Evolutionary conservation across 2,113 vertebrate species (phyloP).

Genomic region (Pteruthius melanotis): DNA sequence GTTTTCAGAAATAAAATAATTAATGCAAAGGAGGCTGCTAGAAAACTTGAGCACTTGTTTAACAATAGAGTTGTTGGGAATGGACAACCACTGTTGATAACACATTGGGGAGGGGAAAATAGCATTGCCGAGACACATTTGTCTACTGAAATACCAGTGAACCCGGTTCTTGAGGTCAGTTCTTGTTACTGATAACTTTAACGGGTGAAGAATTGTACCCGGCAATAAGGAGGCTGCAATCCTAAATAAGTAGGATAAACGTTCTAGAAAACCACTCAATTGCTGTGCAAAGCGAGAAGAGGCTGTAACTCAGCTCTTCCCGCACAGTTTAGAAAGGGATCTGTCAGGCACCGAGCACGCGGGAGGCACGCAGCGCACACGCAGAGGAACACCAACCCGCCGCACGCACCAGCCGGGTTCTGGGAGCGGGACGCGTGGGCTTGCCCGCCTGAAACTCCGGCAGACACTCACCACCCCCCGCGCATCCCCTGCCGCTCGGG

Average conservation of each 20-base stretch:
- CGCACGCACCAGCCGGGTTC: fast-evolving
- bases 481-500: background rate
- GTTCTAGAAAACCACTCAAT: background rate
- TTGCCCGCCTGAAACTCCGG: too few relatives aligned
- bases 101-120: fast-evolving
- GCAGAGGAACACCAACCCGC: background rate
- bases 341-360: fast-evolving
- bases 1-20: constrained; percentile 9
- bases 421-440: background rate
- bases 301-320: background rate
- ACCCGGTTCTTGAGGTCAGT: background rate
- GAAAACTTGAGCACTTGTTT: constrained; percentile 8
- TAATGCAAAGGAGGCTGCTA: background rate
- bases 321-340: fast-evolving
- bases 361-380: background rate
- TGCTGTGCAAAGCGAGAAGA: background rate
- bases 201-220: background rate
- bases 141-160: background rate
- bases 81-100: background rate
- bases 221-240: background rate
- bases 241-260: background rate
- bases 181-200: background rate
- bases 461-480: background rate
- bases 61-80: background rate
- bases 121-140: background rate